These are phyloP conservation scores for Leptosomus discolor DNA, from an alignment of 2,113 vertebrate genomes.

Conservation along the genomic window DNA sequence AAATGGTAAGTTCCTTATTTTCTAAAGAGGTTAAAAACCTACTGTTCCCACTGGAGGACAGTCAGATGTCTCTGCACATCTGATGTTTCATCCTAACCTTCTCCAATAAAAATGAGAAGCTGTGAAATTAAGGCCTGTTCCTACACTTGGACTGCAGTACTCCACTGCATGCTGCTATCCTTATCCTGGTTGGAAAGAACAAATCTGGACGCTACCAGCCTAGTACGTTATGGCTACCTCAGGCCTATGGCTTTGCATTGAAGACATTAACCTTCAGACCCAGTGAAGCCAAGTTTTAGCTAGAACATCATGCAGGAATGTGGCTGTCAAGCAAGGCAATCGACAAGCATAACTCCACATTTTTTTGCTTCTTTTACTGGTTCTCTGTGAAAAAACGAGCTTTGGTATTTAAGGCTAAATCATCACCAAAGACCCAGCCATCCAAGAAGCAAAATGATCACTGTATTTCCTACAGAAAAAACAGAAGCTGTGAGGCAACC, in stretches of 20 bases:
- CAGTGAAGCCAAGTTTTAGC: neutral
- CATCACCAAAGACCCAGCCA: neutral
- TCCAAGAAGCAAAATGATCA: neutral
- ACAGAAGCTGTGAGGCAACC: neutral
- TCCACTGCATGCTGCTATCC: neutral
- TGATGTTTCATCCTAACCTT: neutral
- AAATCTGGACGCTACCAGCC: neutral
- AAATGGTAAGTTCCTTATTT: neutral
- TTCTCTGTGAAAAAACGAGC: neutral
- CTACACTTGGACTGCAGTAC: neutral
- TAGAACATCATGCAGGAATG: neutral
- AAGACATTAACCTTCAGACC: neutral
- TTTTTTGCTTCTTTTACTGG: neutral
- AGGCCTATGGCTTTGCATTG: neutral
- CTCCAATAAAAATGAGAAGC: neutral
- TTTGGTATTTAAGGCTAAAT: neutral
- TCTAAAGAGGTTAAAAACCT: neutral
- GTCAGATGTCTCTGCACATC: fast-evolving
- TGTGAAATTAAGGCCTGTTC: neutral
- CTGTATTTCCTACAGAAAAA: neutral
- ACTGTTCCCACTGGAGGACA: neutral
- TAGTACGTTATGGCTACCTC: neutral
- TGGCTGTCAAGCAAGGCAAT: neutral
- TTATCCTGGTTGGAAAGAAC: neutral
- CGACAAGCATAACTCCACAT: neutral